Conservation (phyloP, 2,888 invertebrate species). For the Seira sanloemensis region DNA sequence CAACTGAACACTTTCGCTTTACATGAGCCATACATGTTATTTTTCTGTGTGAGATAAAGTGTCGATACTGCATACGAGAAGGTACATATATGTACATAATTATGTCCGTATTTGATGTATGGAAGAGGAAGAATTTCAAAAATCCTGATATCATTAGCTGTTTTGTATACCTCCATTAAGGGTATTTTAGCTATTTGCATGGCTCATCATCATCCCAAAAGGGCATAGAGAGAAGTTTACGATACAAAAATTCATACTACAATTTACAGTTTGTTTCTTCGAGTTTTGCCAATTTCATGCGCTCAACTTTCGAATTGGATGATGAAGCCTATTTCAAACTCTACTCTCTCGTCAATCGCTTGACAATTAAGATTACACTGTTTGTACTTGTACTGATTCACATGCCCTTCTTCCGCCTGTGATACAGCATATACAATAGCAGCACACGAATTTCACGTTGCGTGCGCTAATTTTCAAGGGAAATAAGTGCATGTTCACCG, state of each 20-base stretch:
- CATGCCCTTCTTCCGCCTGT: slow-evolving; percentile 45
- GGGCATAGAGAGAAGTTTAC: background rate
- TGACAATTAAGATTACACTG: background rate
- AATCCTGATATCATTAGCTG: background rate
- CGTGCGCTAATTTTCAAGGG: slow-evolving; percentile 27
- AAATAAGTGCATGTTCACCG: too few species aligned
- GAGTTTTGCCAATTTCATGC: slow-evolving; percentile 40
- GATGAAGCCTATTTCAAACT: background rate
- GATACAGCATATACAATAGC: background rate
- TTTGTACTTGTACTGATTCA: slow-evolving; percentile 42
- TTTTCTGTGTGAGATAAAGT: background rate
- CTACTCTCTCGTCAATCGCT: background rate
- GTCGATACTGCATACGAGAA: too few species aligned
- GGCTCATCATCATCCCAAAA: slow-evolving; percentile 3
- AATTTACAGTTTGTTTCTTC: slow-evolving; percentile 24
- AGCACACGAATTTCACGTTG: background rate
- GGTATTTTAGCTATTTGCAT: background rate
- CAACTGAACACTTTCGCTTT: slow-evolving; percentile 54
- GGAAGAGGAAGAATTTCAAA: slow-evolving; percentile 7
- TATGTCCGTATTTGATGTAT: background rate
- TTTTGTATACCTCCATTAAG: background rate
- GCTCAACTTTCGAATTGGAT: background rate
- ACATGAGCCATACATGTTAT: slow-evolving; percentile 12
- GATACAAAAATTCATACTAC: slow-evolving; percentile 30
- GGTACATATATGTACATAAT: background rate